Conservation (phyloP, 2,113 vertebrate genomes). For the Sylvietta virens region DNA sequence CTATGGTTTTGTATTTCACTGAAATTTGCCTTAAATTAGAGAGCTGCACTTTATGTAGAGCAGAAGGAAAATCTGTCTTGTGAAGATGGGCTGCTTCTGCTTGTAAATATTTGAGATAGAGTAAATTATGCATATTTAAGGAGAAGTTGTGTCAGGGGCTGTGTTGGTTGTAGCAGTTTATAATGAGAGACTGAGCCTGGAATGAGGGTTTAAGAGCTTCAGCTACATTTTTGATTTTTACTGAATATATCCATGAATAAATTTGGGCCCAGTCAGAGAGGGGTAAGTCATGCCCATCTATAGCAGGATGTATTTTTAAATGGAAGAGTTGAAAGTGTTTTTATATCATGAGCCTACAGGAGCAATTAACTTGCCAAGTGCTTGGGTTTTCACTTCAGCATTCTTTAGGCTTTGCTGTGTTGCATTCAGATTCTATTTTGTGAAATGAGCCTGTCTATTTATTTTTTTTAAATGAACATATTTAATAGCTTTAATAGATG, state of each 20-base stretch:
- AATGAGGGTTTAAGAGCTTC: not conserved
- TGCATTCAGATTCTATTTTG: not conserved
- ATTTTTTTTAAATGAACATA: not conserved
- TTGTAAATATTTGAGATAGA: conserved; percentile 74
- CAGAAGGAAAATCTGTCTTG: conserved; percentile 69
- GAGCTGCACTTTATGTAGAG: conserved; percentile 79
- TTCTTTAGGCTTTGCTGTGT: conserved; percentile 28
- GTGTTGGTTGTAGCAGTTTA: not conserved
- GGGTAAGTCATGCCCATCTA: not conserved
- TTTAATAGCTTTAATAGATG: not conserved
- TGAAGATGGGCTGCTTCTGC: conserved; percentile 65
- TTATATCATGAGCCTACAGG: conserved; percentile 11
- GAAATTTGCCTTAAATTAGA: conserved; percentile 83
- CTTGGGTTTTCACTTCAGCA: conserved; percentile 17
- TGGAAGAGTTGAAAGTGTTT: not conserved
- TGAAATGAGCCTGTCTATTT: not conserved
- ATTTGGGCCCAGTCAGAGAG: not conserved
- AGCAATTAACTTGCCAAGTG: not conserved
- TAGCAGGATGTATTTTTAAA: not conserved
- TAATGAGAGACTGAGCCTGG: not conserved
- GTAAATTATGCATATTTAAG: conserved; percentile 63
- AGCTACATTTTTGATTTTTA: not conserved
- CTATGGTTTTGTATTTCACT: conserved; percentile 76
- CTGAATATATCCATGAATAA: not conserved
- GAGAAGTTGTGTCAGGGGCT: conserved; percentile 7